A percentile compares a stretch with the other conserved stretches of the same genome.
These are phyloP conservation scores for Varroa destructor DNA, from an alignment of 1,140 invertebrate genomes.

Conservation along the genomic window DNA sequence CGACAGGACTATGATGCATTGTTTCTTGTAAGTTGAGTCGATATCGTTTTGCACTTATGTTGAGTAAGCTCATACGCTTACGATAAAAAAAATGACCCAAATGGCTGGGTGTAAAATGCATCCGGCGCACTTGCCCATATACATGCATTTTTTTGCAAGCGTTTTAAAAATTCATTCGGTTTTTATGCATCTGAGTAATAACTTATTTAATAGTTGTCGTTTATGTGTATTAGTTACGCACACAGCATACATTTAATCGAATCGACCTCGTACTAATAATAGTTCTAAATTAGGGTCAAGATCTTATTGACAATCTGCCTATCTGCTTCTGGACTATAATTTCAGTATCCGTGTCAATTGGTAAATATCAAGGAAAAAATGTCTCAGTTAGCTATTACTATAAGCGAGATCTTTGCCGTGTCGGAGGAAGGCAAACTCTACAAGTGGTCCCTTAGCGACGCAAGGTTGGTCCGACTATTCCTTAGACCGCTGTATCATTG, in stretches of 20 bases:
- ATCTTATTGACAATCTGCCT: neutral
- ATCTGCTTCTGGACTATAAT: neutral
- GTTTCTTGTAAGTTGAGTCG: constrained; percentile 22
- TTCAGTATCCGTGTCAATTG: constrained; percentile 6
- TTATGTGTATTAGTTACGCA: too few species aligned
- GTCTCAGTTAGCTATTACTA: neutral
- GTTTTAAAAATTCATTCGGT: too few species aligned
- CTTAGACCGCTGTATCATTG: too few species aligned
- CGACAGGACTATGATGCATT: constrained; percentile 22
- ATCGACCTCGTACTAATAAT: constrained; percentile 7
- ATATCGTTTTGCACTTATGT: too few species aligned
- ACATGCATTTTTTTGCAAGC: too few species aligned
- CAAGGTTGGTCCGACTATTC: neutral
- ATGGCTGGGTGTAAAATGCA: too few species aligned
- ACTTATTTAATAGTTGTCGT: too few species aligned
- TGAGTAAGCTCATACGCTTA: too few species aligned
- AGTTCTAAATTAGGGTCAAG: neutral
- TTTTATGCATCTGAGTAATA: too few species aligned
- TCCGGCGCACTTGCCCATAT: too few species aligned
- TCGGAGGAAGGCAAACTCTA: constrained; percentile 7
- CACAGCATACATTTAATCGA: neutral
- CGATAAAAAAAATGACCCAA: too few species aligned
- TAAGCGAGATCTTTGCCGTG: constrained; percentile 9
- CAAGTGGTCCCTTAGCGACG: constrained; percentile 22
- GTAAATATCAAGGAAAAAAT: constrained; percentile 24